Base-by-base conservation (phyloP, 2,113 vertebrate genomes). In the Calidris pugnax region DNA sequence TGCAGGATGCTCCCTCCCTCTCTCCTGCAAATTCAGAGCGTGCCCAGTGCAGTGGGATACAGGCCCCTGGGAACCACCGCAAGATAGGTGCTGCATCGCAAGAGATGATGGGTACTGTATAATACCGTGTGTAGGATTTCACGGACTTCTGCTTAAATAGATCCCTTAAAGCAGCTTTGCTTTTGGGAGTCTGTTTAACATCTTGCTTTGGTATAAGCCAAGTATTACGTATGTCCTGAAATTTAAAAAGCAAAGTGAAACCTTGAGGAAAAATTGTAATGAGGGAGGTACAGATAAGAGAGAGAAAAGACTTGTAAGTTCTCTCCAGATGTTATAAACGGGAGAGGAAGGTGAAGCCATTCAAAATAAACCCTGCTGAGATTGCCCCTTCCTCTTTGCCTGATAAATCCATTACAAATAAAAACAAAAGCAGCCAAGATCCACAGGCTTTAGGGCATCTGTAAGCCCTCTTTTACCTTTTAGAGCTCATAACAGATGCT, bases 361-460 rank as follows among this genome's bases (percentile, higher is more conserved):
- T 80, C 45, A 60, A 59, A 92, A 84, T n/a, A 88, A 93, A 56
- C 56, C 47, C 83, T 79, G 47, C 59, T 91, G 84, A 66, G 67
- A 72, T 39, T 73, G 53, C 53, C 66, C 45, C 21, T 93, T 82
- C 59, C 74, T 89, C 77, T 89, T 64, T 82, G 84, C 57, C 86
- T 94, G 77, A 94, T 63, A 92, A 93, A 76, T 18, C 35, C 55
- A 67, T 80, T 83, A 50, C 39, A 82, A 90, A 90, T 79, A 73
- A 72, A 85, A 92, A 85, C 71, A 95, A 89, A 92, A 96, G 77
- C 71, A 85, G 79, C 60, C 78, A 73, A 69, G 59, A 91, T 80
- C 12, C 4, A 73, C 51, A 60, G 75, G 62, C 84, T 96, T 80
- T 18, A 10, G 74, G 77, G 74, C n/a, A 87, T 82, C 84, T 41